Conservation (phyloP, 2,888 invertebrate genomes). For the Limnephilus rhombicus region DNA sequence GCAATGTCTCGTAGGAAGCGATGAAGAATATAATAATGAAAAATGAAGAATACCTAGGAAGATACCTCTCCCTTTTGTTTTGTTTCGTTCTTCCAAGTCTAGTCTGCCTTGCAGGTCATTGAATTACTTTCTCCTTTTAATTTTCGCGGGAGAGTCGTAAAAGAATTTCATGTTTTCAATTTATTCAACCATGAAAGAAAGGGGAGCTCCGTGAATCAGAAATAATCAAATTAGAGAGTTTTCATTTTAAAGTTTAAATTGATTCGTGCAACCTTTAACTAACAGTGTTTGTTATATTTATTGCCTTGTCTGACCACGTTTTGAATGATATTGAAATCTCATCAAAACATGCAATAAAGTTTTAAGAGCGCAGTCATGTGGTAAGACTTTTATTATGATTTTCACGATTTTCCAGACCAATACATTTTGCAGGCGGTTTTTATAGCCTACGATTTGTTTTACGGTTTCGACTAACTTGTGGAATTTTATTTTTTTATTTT, state of each 20-base stretch:
- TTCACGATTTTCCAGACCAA: neutral
- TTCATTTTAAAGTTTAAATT: neutral
- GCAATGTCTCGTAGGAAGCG: too few species aligned
- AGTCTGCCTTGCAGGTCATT: neutral
- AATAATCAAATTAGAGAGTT: neutral
- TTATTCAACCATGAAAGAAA: neutral
- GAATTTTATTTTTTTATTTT: neutral
- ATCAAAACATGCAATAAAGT: neutral
- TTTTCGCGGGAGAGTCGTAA: neutral
- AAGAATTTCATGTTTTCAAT: neutral
- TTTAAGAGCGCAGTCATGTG: neutral
- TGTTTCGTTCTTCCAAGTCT: neutral
- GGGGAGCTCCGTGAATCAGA: neutral
- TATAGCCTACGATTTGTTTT: neutral
- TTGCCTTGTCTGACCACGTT: neutral
- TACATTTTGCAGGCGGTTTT: neutral
- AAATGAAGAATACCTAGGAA: neutral
- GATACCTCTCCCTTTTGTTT: neutral
- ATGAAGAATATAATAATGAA: too few species aligned
- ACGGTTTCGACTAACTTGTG: neutral
- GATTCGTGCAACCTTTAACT: neutral
- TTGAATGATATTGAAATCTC: neutral
- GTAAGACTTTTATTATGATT: neutral
- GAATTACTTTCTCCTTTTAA: neutral
- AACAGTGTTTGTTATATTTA: constrained; percentile 27